A percentile compares a stretch with the other conserved stretches of the same genome.
Conservation (phyloP, 2,797 vertebrate species). For the Artibeus lituratus region DNA sequence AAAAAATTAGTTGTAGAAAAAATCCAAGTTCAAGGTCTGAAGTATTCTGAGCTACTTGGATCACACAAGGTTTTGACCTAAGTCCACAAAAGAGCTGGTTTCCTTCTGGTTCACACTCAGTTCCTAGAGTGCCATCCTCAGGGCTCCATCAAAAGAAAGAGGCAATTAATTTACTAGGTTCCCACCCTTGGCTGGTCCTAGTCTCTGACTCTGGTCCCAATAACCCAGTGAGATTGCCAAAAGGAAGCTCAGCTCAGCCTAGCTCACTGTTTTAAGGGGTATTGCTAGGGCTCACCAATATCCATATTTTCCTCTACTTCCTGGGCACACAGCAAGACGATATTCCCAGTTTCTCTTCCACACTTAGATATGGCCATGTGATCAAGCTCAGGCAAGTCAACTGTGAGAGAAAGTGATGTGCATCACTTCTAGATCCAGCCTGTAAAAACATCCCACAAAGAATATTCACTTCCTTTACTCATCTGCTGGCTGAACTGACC, state of each 20-base stretch:
- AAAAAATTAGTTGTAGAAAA: not conserved
- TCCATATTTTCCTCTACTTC: not conserved
- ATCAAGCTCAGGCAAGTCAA: not conserved
- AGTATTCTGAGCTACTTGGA: not conserved
- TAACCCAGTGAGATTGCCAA: not conserved
- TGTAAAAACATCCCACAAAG: not conserved
- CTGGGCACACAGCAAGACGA: not conserved
- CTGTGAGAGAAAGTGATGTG: not conserved
- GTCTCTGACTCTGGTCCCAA: not conserved
- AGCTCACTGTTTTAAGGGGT: not conserved
- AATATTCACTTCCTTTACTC: not conserved
- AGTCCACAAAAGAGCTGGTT: not conserved
- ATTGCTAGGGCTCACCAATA: not conserved
- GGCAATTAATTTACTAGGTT: not conserved
- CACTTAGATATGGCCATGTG: not conserved
- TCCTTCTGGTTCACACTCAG: not conserved
- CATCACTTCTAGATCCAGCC: not conserved
- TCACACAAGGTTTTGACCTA: not conserved
- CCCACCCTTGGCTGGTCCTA: not conserved
- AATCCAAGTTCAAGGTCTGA: not conserved
- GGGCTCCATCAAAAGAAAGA: not conserved
- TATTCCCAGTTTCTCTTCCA: not conserved
- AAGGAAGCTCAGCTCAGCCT: not conserved
- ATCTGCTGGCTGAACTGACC: not conserved
- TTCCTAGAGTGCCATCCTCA: not conserved